Conservation (phyloP, 2,888 invertebrate species). For the Blastobasis adustella region DNA sequence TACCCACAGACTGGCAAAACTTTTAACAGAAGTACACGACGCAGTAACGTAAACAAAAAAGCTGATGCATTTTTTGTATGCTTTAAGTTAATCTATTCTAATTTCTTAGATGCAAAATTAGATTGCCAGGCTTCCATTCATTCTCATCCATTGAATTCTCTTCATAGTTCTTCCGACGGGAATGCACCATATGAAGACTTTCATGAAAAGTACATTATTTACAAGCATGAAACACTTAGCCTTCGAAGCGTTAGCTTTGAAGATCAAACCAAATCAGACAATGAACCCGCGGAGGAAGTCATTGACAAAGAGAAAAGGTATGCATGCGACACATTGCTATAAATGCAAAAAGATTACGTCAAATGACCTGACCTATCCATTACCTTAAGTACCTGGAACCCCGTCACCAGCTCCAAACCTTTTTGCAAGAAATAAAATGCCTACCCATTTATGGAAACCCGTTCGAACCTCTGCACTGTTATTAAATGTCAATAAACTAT, state of each 20-base stretch:
- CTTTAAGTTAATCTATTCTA: too few relatives aligned
- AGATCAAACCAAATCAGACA: conserved; percentile 65
- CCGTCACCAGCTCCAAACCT: neutral
- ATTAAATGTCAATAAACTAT: too few relatives aligned
- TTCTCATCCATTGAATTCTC: conserved; percentile 60
- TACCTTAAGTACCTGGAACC: neutral
- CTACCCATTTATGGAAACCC: too few relatives aligned
- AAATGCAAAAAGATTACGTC: neutral
- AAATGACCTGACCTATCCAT: neutral
- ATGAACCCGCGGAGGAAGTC: conserved; percentile 42
- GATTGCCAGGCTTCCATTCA: conserved; percentile 44
- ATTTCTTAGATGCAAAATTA: too few relatives aligned
- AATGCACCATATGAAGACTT: conserved; percentile 82
- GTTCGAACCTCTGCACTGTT: too few relatives aligned
- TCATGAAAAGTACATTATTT: conserved; percentile 86
- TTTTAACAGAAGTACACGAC: conserved; percentile 5
- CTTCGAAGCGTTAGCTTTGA: conserved; percentile 84
- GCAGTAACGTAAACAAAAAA: too few relatives aligned
- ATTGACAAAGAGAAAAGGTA: conserved; percentile 51
- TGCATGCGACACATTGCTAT: conserved; percentile 22
- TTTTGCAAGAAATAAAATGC: neutral
- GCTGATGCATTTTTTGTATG: conserved; percentile 20
- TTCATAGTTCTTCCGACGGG: conserved; percentile 74
- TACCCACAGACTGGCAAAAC: conserved; percentile 16
- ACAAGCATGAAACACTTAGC: conserved; percentile 81